A percentile compares a stretch with the other conserved stretches of the same genome.
Evolutionary conservation across 2,888 invertebrate species (phyloP).

Genomic region (Eilema caniola): DNA sequence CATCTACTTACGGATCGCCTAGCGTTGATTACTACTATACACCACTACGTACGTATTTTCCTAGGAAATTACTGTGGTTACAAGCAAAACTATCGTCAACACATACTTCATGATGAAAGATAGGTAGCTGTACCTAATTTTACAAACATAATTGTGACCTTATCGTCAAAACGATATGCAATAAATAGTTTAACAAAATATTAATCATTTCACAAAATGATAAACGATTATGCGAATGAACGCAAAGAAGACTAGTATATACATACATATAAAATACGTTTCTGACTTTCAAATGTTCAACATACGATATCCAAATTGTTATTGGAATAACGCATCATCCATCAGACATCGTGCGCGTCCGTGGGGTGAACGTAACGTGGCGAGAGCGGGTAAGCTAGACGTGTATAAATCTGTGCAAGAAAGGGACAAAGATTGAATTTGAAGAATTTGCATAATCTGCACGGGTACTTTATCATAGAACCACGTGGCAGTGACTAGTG

Average conservation of each 20-base stretch:
- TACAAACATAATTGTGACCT: neutral
- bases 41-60: conserved; percentile 27
- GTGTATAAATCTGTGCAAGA: conserved; percentile 55
- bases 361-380: conserved; percentile 76
- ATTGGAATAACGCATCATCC: conserved; percentile 87
- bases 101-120: conserved; percentile 14
- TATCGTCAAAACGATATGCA: neutral
- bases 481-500: conserved; percentile 87
- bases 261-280: conserved; percentile 54
- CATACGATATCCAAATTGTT: conserved; percentile 85
- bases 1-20: conserved; percentile 43
- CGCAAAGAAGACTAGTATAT: conserved; percentile 41
- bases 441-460: conserved; percentile 86
- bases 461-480: conserved; percentile 86
- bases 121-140: neutral
- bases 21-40: conserved; percentile 42
- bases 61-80: conserved; percentile 40
- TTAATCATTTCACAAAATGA: conserved; percentile 31
- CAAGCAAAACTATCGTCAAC: conserved; percentile 29
- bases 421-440: conserved; percentile 73
- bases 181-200: conserved; percentile 28
- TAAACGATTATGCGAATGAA: conserved; percentile 39
- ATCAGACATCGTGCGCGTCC: conserved; percentile 80
- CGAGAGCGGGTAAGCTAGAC: conserved; percentile 62
- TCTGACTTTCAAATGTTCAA: conserved; percentile 78